Base-by-base conservation (phyloP, 2,888 invertebrate genomes). In the Trachelus tabidus region DNA sequence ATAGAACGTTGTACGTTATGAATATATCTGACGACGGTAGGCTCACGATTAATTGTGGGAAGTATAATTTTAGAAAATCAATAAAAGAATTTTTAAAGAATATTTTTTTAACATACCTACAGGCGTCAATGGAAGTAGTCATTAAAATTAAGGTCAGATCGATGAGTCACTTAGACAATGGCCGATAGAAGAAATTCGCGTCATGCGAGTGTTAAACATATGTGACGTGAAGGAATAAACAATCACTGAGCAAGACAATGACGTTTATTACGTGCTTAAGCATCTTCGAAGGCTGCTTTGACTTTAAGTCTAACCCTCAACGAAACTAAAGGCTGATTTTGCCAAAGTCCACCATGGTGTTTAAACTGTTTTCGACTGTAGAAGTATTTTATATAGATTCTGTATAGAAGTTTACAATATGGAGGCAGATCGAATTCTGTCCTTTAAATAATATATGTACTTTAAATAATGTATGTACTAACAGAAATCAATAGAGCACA, bases 381-480 rank as follows among this genome's bases (percentile, higher is more conserved):
- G 23, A 23, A 56, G 23, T 56, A 23, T 56, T 35, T 35, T 56
- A 1, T 56, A 56, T 23, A 56, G 2, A 2, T 15, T 23, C 56
- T 23, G 9, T 9, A 23, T 23, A 23, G 9, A 56, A 23, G 23
- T 23, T 56, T 9, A n/a, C 34, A 15, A n/a, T 76, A 73, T 73
- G 68, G 76, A 34, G 37, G 12, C 68, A 75, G 35, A 68, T 78
- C 74, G 71, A 69, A n/a, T 34, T 37, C 30, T 35, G n/a, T 35
- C 30, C 31, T 11, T 35, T 81, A 69, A 81, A 81, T 81, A 81
- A 78, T 79, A 73, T 37, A 80, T 34, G 73, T 15, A 73, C 40
- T 12, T 35, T 81, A 69, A 81, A 81, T 81, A 81, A 78, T 78
- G 75, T 34, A 80, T 35, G 73, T n/a, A 73, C 40, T 73, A n/a